phyloP scores from a whole-genome alignment of 2,113 vertebrate genomes.

The Ceyx melanurus region DNA sequence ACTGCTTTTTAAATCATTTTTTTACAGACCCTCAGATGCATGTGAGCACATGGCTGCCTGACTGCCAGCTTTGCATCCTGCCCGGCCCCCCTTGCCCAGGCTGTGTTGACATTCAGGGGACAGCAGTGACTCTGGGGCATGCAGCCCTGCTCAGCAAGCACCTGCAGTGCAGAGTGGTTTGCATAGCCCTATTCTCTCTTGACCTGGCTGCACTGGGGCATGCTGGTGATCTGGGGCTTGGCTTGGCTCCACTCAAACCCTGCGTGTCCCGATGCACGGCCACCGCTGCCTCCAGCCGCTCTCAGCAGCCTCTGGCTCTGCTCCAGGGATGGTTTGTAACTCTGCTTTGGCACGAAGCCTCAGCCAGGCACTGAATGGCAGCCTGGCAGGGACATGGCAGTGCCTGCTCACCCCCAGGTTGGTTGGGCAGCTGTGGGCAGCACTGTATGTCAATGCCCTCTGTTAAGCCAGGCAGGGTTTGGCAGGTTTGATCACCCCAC shows the following conservation, averaged over 20 bases:
- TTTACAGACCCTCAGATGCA: accelerated
- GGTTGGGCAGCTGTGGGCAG: background rate
- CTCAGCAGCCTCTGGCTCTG: background rate
- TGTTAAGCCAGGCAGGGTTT: accelerated
- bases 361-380: background rate
- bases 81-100: background rate
- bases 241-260: background rate
- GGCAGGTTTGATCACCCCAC: background rate
- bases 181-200: background rate
- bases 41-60: background rate
- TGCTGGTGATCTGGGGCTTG: background rate
- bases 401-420: accelerated
- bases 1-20: background rate
- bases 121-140: accelerated
- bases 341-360: background rate
- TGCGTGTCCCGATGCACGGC: background rate
- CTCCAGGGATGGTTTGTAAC: conserved; percentile 1
- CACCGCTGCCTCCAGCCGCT: accelerated
- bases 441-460: accelerated
- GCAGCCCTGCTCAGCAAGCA: background rate
- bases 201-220: background rate
- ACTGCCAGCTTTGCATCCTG: background rate
- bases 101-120: background rate
- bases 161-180: accelerated
- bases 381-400: background rate